A percentile compares a stretch with the other conserved stretches of the same genome.
These are phyloP conservation scores for Diceros bicornis DNA, from an alignment of 2,797 vertebrate genomes.

Conservation along the genomic window DNA sequence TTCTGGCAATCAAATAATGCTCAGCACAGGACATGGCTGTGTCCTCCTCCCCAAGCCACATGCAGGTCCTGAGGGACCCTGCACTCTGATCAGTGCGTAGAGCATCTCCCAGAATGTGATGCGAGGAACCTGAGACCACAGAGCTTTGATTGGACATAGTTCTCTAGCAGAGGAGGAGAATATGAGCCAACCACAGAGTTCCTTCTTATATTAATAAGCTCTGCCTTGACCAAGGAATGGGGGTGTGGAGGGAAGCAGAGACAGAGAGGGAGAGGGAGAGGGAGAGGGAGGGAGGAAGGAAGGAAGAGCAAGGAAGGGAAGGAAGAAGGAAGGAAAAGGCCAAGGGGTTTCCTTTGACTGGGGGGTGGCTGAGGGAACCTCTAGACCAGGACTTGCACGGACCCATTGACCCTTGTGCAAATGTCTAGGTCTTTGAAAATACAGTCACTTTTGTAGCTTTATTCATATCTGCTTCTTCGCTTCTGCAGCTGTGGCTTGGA, in stretches of 20 bases:
- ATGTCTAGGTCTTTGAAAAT: neutral
- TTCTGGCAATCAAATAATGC: neutral
- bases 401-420: neutral
- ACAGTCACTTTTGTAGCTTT: neutral
- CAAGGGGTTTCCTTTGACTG: neutral
- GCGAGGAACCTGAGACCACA: neutral
- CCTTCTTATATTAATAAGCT: neutral
- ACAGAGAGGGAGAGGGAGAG: neutral
- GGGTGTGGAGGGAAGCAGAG: too few relatives aligned
- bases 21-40: neutral
- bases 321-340: neutral
- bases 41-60: neutral
- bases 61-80: neutral
- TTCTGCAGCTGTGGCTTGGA: neutral
- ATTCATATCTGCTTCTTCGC: neutral
- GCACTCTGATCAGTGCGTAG: neutral
- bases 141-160: neutral
- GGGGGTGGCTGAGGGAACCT: neutral
- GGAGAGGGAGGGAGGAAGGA: neutral
- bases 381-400: neutral
- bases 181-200: neutral
- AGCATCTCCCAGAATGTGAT: neutral
- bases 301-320: too few relatives aligned
- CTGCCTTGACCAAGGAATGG: slow-evolving; percentile 27
- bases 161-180: neutral